phyloP scores from a whole-genome alignment of 2,797 vertebrate genomes.

The Ptychobarbus kaznakovi region DNA sequence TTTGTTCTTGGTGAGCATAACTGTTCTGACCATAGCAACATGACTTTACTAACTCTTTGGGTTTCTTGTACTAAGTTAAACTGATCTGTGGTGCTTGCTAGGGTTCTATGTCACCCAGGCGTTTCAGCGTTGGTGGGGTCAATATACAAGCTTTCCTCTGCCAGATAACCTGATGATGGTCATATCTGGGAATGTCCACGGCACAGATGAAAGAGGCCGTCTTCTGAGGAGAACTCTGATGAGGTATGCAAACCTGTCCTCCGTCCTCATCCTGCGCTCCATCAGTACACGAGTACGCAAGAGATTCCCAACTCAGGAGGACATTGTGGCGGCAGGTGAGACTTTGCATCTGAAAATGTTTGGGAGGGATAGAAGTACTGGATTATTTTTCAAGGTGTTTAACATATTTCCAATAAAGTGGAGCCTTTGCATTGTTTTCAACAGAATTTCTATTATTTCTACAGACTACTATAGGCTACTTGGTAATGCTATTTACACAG shows the following conservation, averaged over 20 bases:
- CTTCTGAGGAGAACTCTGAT: conserved; percentile 86
- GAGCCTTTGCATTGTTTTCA: background rate
- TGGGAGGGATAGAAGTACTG: background rate
- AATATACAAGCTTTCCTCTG: conserved; percentile 91
- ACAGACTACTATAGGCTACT: background rate
- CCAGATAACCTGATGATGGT: conserved; percentile 92
- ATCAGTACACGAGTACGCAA: conserved; percentile 89
- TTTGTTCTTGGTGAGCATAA: conserved; percentile 84
- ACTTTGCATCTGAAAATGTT: background rate
- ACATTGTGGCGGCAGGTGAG: conserved; percentile 87
- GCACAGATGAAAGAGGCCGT: conserved; percentile 83
- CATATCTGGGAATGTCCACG: conserved; percentile 88
- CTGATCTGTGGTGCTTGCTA: conserved; percentile 57
- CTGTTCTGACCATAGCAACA: background rate
- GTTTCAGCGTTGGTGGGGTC: conserved; percentile 91
- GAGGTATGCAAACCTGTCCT: conserved; percentile 87
- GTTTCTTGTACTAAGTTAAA: background rate
- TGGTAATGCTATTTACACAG: background rate
- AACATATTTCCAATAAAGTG: background rate
- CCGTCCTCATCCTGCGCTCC: conserved; percentile 88
- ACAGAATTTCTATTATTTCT: background rate
- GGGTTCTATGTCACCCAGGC: conserved; percentile 90
- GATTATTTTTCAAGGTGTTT: background rate
- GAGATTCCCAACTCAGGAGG: conserved; percentile 86
- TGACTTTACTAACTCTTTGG: background rate